Conservation (phyloP, 1,140 invertebrate species). For the Drosophila sproati region DNA sequence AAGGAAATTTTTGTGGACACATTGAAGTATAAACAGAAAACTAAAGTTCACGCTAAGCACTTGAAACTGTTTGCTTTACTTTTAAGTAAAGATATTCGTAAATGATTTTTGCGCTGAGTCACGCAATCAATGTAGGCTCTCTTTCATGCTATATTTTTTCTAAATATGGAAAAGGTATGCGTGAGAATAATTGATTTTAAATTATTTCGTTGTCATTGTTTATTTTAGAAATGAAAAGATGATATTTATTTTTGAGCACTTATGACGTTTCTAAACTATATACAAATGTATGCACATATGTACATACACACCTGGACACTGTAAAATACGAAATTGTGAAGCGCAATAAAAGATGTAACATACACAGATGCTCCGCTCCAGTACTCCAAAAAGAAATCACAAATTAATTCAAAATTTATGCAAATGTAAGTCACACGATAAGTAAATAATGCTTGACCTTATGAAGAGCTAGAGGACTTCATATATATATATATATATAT, state of each 20-base stretch:
- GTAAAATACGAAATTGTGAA: too few species aligned
- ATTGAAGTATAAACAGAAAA: constrained; percentile 40
- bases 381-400: too few species aligned
- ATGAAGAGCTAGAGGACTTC: too few species aligned
- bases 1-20: constrained; percentile 13
- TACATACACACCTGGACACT: not conserved
- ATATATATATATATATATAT: too few species aligned
- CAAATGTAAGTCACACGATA: too few species aligned
- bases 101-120: constrained; percentile 48
- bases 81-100: constrained; percentile 57
- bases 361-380: too few species aligned
- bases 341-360: too few species aligned
- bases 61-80: constrained; percentile 56
- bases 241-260: constrained; percentile 43
- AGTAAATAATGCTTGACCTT: too few species aligned
- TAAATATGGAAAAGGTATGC: constrained; percentile 51
- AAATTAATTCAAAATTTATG: too few species aligned
- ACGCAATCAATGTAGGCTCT: constrained; percentile 54
- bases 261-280: constrained; percentile 46
- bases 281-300: constrained; percentile 15
- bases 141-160: constrained; percentile 40
- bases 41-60: constrained; percentile 49
- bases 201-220: constrained; percentile 60
- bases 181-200: constrained; percentile 60
- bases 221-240: constrained; percentile 57